Evolutionary conservation across 2,113 vertebrate genomes (phyloP).

Genomic region (Irena cyanogastra): DNA sequence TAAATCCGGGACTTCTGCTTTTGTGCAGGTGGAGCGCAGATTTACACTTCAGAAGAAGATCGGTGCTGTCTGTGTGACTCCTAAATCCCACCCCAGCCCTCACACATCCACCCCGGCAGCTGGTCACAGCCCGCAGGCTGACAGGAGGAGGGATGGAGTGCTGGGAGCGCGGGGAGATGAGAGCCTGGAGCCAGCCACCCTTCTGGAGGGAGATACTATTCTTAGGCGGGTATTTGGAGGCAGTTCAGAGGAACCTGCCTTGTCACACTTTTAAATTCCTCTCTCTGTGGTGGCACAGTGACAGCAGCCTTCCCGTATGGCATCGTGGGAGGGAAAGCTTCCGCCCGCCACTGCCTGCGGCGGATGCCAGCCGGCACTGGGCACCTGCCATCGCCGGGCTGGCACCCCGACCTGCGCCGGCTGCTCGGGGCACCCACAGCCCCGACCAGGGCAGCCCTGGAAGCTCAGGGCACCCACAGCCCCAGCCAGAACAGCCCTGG

Average conservation of each 20-base stretch:
- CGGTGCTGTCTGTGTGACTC: not conserved
- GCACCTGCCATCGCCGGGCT: not conserved
- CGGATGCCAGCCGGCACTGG: not conserved
- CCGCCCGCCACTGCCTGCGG: not conserved
- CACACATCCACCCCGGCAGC: not conserved
- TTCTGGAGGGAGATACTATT: not conserved
- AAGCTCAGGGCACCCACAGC: too few relatives aligned
- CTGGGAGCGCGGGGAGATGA: fast-evolving
- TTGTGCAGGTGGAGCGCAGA: not conserved
- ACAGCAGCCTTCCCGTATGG: slow-evolving; percentile 24
- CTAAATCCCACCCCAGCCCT: not conserved
- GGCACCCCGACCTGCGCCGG: fast-evolving
- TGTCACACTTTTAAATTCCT: not conserved
- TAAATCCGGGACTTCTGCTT: not conserved
- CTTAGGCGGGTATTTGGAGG: not conserved
- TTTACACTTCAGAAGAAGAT: not conserved
- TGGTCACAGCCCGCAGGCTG: not conserved
- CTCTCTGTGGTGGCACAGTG: not conserved
- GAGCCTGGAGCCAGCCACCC: not conserved
- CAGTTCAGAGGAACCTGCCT: not conserved
- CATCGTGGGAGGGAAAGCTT: not conserved
- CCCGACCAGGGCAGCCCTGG: not conserved
- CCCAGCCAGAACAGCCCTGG: not conserved
- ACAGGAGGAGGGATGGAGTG: not conserved
- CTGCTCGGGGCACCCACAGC: fast-evolving